Percentiles rank a stretch among this genome's conserved stretches.
Evolutionary conservation across 2,888 invertebrate species (phyloP).

Genomic region (Tipula unca): DNA sequence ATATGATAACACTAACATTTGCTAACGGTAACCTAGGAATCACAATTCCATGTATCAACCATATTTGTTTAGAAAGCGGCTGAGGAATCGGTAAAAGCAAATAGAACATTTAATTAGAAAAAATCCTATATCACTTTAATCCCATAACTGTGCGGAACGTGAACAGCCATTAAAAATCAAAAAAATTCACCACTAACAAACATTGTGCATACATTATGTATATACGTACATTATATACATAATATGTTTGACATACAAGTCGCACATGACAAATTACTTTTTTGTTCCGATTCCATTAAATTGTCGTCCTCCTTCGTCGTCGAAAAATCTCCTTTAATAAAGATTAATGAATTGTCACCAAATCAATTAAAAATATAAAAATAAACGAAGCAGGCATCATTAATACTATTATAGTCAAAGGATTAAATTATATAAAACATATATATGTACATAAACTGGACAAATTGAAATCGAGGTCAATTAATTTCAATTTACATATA

Average conservation of each 20-base stretch:
- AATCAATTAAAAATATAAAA: neutral
- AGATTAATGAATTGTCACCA: slow-evolving; percentile 14
- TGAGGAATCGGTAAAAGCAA: too few relatives aligned
- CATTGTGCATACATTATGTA: too few relatives aligned
- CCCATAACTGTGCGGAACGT: too few relatives aligned
- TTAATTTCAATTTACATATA: neutral
- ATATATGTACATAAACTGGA: neutral
- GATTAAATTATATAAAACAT: neutral
- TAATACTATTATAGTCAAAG: neutral
- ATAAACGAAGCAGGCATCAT: neutral
- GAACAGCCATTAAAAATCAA: too few relatives aligned
- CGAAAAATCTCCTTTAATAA: slow-evolving; percentile 3
- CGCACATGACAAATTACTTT: neutral
- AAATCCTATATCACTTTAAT: too few relatives aligned
- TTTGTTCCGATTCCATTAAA: neutral
- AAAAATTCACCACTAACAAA: neutral
- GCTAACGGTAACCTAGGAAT: too few relatives aligned
- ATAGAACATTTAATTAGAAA: too few relatives aligned
- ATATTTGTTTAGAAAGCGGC: too few relatives aligned
- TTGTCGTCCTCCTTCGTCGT: neutral
- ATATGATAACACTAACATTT: too few relatives aligned
- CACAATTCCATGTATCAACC: too few relatives aligned
- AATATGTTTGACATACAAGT: neutral
- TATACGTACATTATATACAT: too few relatives aligned
- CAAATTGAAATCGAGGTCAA: neutral